Percentiles rank a stretch among this genome's conserved stretches.
These are phyloP conservation scores for Siniperca knerii DNA, from an alignment of 2,113 vertebrate species.

Conservation along the genomic window DNA sequence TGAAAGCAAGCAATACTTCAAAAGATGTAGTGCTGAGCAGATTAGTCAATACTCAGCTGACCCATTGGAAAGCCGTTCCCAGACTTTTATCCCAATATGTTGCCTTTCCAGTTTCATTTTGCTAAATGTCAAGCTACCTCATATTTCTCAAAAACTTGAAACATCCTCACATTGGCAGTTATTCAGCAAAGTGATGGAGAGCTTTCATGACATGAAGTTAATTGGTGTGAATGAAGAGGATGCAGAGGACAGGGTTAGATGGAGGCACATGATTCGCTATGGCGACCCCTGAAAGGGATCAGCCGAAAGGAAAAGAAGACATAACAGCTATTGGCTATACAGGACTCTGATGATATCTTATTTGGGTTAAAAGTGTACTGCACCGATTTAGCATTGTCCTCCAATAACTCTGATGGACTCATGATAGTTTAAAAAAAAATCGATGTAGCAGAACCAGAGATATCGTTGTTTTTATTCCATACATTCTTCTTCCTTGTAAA, in stretches of 20 bases:
- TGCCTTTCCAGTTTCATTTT: neutral
- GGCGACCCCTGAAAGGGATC: too few relatives aligned
- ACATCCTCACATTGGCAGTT: neutral
- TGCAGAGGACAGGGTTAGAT: too few relatives aligned
- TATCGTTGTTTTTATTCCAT: too few relatives aligned
- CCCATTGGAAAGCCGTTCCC: neutral
- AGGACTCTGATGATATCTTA: neutral
- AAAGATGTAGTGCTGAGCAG: constrained; percentile 1
- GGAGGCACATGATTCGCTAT: too few relatives aligned
- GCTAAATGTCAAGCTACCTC: neutral
- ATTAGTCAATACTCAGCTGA: constrained; percentile 26
- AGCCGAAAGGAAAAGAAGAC: too few relatives aligned
- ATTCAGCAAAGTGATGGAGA: neutral
- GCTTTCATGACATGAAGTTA: neutral
- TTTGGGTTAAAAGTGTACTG: neutral
- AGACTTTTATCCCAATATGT: neutral
- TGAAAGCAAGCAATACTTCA: constrained; percentile 41
- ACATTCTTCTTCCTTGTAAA: neutral
- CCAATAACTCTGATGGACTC: neutral
- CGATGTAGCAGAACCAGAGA: too few relatives aligned
- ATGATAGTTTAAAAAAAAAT: neutral
- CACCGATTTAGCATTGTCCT: neutral
- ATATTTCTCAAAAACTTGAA: constrained; percentile 10
- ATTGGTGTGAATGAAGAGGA: too few relatives aligned
- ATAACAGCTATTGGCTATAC: neutral